These are phyloP conservation scores for Matsumyia berberina DNA, from an alignment of 2,888 invertebrate species.

Conservation along the genomic window DNA sequence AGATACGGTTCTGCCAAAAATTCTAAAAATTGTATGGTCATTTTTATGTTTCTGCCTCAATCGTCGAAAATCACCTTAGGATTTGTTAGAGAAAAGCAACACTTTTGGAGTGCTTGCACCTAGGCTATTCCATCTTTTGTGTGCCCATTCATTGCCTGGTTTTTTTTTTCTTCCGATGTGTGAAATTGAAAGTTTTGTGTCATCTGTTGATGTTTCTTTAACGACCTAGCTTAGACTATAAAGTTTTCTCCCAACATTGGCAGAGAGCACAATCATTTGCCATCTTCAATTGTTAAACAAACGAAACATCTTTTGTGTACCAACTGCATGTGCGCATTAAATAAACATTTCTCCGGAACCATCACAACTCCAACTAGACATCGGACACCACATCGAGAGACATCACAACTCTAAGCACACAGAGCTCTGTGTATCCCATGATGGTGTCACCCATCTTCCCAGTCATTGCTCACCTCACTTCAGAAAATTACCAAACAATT, in stretches of 20 bases:
- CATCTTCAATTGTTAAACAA: no score
- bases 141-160: no score
- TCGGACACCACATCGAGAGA: slow-evolving; percentile 5
- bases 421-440: neutral
- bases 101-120: no score
- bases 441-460: neutral
- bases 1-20: no score
- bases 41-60: no score
- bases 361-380: slow-evolving; percentile 12
- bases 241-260: neutral
- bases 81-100: no score
- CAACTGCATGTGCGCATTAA: slow-evolving; percentile 21
- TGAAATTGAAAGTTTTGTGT: neutral
- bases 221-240: neutral
- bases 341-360: slow-evolving; percentile 1
- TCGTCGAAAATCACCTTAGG: no score
- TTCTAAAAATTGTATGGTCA: no score
- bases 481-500: neutral
- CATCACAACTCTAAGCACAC: neutral
- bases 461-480: slow-evolving; percentile 6
- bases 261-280: no score
- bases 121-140: no score
- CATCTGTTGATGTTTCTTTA: neutral
- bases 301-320: neutral
- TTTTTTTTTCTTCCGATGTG: no score